phyloP scores from a whole-genome alignment of 2,113 vertebrate species.

The Phylloscopus trochiloides region DNA sequence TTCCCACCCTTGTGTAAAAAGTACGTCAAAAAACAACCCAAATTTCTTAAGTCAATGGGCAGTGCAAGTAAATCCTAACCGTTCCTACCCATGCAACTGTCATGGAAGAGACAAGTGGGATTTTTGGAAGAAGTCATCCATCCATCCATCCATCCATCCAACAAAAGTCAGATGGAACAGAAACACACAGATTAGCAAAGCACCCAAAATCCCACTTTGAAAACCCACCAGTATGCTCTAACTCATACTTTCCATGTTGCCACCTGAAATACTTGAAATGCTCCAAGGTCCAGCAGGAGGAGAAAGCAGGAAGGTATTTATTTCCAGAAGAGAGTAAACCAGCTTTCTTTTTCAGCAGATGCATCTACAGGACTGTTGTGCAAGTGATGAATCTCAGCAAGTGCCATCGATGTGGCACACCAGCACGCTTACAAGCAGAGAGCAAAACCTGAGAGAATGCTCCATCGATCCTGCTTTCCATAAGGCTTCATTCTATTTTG shows the following conservation, averaged over 20 bases:
- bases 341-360: background rate
- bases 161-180: background rate
- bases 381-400: background rate
- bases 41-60: accelerated
- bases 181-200: background rate
- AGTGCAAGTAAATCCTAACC: background rate
- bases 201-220: background rate
- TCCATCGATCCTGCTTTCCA: background rate
- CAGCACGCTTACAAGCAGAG: background rate
- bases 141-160: background rate
- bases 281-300: background rate
- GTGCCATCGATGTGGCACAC: background rate
- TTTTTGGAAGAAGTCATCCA: background rate
- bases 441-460: background rate
- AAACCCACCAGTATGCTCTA: background rate
- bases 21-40: background rate
- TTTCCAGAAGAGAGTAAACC: background rate
- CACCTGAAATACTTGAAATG: background rate
- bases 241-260: background rate
- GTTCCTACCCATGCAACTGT: background rate
- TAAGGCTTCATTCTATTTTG: slow-evolving; percentile 27
- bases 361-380: accelerated
- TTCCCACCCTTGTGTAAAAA: background rate
- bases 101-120: background rate
- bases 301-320: background rate